Conservation (phyloP, 1,140 invertebrate species). For the Ganaspis sp. region DNA sequence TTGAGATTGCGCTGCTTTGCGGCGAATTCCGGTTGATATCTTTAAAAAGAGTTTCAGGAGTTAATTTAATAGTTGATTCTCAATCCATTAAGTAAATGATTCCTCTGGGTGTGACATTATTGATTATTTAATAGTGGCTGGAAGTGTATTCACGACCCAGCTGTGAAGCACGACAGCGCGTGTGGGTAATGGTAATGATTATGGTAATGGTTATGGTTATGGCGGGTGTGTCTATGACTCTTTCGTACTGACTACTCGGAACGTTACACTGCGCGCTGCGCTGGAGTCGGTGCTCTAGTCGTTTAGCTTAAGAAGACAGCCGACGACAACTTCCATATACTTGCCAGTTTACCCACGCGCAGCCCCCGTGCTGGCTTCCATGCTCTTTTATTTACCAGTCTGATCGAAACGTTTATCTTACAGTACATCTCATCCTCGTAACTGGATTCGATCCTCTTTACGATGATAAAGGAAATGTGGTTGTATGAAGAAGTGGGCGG, state of each 20-base stretch:
- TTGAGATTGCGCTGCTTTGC: neutral
- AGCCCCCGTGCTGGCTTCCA: conserved; percentile 19
- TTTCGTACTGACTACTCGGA: neutral
- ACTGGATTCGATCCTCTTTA: conserved; percentile 1
- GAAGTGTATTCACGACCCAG: neutral
- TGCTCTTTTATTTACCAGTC: neutral
- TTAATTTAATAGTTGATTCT: neutral
- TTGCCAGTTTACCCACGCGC: conserved; percentile 18
- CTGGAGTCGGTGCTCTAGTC: neutral
- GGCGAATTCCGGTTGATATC: neutral
- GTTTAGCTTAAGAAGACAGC: conserved; percentile 14
- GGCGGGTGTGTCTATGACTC: conserved; percentile 15
- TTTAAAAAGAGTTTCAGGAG: neutral
- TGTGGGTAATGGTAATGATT: conserved; percentile 23
- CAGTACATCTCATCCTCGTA: conserved; percentile 3
- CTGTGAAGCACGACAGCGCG: conserved; percentile 18
- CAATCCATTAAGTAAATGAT: neutral
- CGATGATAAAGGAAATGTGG: conserved; percentile 8
- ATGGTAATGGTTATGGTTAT: neutral
- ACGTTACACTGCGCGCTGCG: neutral
- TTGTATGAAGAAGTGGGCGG: neutral
- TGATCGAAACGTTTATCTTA: conserved; percentile 16
- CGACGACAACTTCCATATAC: conserved; percentile 22
- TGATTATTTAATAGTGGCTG: neutral
- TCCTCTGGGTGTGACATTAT: neutral